Conservation (phyloP, 2,113 vertebrate species). For the Trichechus manatus region DNA sequence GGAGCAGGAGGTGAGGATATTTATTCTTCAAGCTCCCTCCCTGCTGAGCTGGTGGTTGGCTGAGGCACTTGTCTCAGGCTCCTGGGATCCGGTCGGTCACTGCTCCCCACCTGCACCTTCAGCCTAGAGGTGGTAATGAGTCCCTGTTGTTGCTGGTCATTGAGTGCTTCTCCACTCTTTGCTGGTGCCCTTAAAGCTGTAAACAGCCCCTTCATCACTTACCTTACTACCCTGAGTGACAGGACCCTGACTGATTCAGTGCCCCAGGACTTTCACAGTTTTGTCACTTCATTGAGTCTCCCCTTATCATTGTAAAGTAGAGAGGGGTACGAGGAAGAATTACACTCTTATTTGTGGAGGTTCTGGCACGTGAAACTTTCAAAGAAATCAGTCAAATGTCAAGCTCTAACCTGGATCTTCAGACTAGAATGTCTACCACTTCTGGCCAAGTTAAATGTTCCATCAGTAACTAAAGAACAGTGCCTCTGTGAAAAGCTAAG, state of each 20-base stretch:
- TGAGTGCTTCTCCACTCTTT: neutral
- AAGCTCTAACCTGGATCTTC: conserved; percentile 10
- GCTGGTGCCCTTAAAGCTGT: neutral
- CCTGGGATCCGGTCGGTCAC: neutral
- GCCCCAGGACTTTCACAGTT: neutral
- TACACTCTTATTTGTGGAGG: neutral
- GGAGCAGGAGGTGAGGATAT: neutral
- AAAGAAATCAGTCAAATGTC: neutral
- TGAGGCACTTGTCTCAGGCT: neutral
- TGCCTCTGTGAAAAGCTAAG: conserved; percentile 18
- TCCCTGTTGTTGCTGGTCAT: neutral
- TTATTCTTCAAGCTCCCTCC: neutral
- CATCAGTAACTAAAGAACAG: neutral
- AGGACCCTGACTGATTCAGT: neutral
- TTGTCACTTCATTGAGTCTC: neutral
- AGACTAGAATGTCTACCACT: neutral
- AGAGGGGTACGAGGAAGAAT: neutral
- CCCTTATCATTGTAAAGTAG: neutral
- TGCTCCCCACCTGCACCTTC: neutral
- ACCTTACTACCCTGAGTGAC: neutral
- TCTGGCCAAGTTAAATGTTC: neutral
- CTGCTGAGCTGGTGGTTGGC: neutral
- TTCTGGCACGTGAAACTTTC: neutral
- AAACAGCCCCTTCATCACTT: neutral
- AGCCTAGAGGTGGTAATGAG: neutral